phyloP scores from a whole-genome alignment of 2,888 invertebrate species.

The Iselma pallidipennis region DNA sequence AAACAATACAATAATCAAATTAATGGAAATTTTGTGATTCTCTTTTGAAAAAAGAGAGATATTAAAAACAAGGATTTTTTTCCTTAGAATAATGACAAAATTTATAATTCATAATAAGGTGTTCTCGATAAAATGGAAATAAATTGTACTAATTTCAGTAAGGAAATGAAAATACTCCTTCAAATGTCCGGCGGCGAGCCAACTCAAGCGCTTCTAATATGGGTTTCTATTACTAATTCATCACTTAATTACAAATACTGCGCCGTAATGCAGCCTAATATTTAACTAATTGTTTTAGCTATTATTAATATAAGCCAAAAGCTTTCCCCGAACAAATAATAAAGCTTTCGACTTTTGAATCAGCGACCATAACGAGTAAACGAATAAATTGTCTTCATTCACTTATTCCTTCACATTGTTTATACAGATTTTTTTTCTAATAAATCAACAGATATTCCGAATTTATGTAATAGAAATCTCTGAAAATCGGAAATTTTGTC shows the following conservation, averaged over 20 bases:
- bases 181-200: conserved; percentile 12
- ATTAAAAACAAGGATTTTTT: background rate
- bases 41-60: too few species aligned
- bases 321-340: conserved; percentile 43
- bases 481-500: background rate
- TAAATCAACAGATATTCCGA: background rate
- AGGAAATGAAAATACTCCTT: conserved; percentile 20
- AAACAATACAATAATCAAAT: background rate
- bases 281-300: conserved; percentile 56
- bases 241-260: conserved; percentile 49
- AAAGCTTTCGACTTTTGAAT: conserved; percentile 5
- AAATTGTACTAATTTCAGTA: conserved; percentile 6
- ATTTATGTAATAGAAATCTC: background rate
- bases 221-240: conserved; percentile 48
- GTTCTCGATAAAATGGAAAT: conserved; percentile 19
- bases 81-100: background rate
- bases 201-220: conserved; percentile 8
- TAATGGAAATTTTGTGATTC: background rate
- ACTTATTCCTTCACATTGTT: background rate
- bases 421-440: background rate
- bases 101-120: background rate
- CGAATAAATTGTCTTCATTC: too few species aligned
- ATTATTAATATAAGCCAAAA: conserved; percentile 52
- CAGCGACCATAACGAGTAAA: background rate
- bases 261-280: conserved; percentile 54